Conservation (phyloP, 53 echinoderm and acorn worm species). For the Luidia sarsii region DNA sequence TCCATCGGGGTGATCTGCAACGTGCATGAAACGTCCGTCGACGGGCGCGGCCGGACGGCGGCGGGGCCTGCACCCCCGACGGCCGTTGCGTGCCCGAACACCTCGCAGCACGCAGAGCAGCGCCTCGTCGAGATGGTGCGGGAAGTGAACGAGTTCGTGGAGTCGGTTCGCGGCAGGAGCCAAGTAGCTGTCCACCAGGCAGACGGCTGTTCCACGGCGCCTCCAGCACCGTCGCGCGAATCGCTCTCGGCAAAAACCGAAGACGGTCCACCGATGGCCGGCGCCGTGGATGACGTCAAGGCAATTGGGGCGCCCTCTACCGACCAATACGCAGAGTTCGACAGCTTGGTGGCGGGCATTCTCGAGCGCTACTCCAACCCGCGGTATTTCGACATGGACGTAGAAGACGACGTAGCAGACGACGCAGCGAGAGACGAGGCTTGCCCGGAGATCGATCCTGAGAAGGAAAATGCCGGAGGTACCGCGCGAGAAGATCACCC, state of each 20-base stretch:
- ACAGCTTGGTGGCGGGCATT: conserved; percentile 22
- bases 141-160: conserved; percentile 9
- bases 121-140: conserved; percentile 27
- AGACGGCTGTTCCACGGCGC: not conserved
- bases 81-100: not conserved
- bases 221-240: not conserved
- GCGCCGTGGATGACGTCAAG: too few species aligned
- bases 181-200: not conserved
- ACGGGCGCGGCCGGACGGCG: not conserved
- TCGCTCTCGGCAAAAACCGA: too few species aligned
- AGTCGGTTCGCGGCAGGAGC: not conserved
- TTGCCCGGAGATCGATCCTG: too few species aligned
- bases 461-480: too few species aligned
- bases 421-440: not conserved
- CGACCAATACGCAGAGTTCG: conserved; percentile 19
- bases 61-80: not conserved
- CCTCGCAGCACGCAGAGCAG: conserved; percentile 11
- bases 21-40: conserved; percentile 18
- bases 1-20: conserved; percentile 45
- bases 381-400: not conserved
- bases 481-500: too few species aligned
- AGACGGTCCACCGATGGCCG: too few species aligned
- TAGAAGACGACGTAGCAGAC: not conserved
- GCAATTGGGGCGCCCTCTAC: too few species aligned
- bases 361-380: conserved; percentile 11